A percentile compares a stretch with the other conserved stretches of the same genome.
phyloP scores from a whole-genome alignment of 2,113 vertebrate species.

The western clawed frog (Xenopus tropicalis) region UCB_Xtro_10.0 CM004445.2:97595501-97596000 shows the following conservation, averaged over 20 bases:
- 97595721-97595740: background rate
- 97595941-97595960: constrained; percentile 7
- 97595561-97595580: no score
- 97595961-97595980: constrained; percentile 22
- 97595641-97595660: background rate
- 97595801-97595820: background rate
- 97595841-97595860: background rate
- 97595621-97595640: background rate
- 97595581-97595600: no score
- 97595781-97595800: background rate
- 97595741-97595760: no score
- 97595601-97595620: background rate
- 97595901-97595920: background rate
- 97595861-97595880: background rate
- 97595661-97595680: background rate
- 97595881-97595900: constrained; percentile 14
- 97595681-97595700: background rate
- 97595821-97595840: background rate
- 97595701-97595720: background rate
- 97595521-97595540: no score
- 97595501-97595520: no score
- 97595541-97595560: no score
- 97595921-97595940: background rate
- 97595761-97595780: background rate
- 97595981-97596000: constrained; percentile 14